Conservation (phyloP, 2,888 invertebrate species). For the Leucophenga maculata region DNA sequence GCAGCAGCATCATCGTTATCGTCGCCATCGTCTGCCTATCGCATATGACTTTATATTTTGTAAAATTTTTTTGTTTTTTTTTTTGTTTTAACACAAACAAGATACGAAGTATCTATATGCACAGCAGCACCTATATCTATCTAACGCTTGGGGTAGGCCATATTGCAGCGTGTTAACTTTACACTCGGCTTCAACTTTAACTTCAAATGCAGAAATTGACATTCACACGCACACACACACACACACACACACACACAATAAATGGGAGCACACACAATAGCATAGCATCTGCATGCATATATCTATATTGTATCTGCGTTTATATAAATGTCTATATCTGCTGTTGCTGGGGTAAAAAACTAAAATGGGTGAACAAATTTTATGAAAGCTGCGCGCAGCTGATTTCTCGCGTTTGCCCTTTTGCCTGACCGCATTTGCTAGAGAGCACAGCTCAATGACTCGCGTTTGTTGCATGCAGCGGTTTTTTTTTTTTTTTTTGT, state of each 20-base stretch:
- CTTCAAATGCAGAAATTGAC: conserved; percentile 5
- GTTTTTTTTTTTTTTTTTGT: not conserved
- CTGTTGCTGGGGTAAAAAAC: not conserved
- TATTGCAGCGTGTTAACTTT: conserved; percentile 6
- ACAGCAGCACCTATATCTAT: not conserved
- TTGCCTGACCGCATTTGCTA: conserved; percentile 21
- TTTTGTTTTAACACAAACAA: conserved; percentile 4
- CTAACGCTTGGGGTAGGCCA: conserved; percentile 28
- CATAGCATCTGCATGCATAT: not conserved
- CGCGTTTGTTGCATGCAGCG: conserved; percentile 9
- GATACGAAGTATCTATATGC: not conserved
- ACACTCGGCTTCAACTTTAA: not conserved
- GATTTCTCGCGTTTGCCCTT: conserved; percentile 19
- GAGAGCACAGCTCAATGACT: conserved; percentile 17
- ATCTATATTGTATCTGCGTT: not conserved
- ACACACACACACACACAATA: conserved; percentile 6
- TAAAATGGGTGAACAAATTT: not conserved
- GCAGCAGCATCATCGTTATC: not conserved
- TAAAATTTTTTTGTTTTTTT: conserved; percentile 1
- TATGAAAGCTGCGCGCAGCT: conserved; percentile 21
- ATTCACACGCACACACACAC: conserved; percentile 20
- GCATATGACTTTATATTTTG: not conserved
- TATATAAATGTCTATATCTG: not conserved
- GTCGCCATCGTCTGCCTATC: not conserved
- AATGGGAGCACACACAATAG: not conserved